These are phyloP conservation scores for Drosophila seclusa DNA, from an alignment of 2,888 invertebrate species.

Conservation along the genomic window DNA sequence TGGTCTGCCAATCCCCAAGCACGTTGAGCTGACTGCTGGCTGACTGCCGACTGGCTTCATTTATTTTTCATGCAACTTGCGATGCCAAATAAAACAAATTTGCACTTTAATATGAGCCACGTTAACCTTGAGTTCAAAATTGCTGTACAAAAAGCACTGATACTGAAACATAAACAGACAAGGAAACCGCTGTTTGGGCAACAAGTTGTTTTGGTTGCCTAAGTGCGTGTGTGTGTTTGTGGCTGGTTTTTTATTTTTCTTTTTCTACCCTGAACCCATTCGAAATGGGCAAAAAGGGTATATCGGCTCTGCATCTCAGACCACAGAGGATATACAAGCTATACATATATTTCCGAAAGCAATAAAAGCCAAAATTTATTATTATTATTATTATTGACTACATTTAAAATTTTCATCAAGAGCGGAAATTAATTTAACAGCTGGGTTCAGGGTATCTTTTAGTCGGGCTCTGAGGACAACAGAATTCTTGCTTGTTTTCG, in stretches of 20 bases:
- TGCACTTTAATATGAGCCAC: conserved; percentile 71
- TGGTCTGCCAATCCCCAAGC: conserved; percentile 22
- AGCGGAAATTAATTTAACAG: not conserved
- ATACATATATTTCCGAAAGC: not conserved
- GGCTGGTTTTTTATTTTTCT: conserved; percentile 16
- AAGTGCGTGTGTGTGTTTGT: conserved; percentile 17
- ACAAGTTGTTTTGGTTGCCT: conserved; percentile 56
- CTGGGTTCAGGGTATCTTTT: not conserved
- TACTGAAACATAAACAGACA: conserved; percentile 9
- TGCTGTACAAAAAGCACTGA: not conserved
- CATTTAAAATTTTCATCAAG: not conserved
- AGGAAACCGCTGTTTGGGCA: conserved; percentile 42
- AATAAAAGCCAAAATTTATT: not conserved
- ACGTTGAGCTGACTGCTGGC: not conserved
- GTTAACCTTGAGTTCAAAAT: conserved; percentile 63
- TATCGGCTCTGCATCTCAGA: not conserved
- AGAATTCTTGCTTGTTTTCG: conserved; percentile 4
- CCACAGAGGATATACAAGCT: not conserved
- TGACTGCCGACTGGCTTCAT: conserved; percentile 47
- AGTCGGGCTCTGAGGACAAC: not conserved
- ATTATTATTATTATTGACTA: no score
- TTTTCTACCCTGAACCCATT: not conserved
- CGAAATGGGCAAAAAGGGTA: not conserved
- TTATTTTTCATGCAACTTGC: conserved; percentile 69
- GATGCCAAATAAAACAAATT: conserved; percentile 74